Evolutionary conservation across 1,140 invertebrate species (phyloP).

Genomic region (Anastrepha ludens): DNA sequence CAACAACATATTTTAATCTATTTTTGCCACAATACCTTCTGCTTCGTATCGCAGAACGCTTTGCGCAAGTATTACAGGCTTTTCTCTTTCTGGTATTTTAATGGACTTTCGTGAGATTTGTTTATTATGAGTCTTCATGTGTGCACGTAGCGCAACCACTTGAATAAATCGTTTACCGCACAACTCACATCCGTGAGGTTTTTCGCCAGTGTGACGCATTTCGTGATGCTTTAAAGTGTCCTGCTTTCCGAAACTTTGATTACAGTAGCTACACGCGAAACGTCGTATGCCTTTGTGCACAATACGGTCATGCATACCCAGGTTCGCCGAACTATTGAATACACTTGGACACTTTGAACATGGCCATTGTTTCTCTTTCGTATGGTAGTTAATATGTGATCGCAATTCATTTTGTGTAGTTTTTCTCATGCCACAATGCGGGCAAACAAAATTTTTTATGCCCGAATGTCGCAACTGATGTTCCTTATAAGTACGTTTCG

Average conservation of each 20-base stretch:
- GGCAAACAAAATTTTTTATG: slow-evolving; percentile 57
- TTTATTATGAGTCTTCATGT: slow-evolving; percentile 57
- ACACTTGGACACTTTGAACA: slow-evolving; percentile 56
- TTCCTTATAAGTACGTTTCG: slow-evolving; percentile 22
- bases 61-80: background rate
- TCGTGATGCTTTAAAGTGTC: slow-evolving; percentile 58
- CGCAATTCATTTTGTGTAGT: slow-evolving; percentile 53
- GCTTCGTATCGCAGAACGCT: background rate
- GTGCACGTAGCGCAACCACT: slow-evolving; percentile 48
- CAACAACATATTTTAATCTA: background rate
- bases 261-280: slow-evolving; percentile 57
- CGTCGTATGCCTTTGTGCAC: slow-evolving; percentile 57
- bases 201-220: slow-evolving; percentile 72
- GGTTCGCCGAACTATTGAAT: slow-evolving; percentile 56
- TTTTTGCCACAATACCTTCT: background rate
- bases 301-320: slow-evolving; percentile 52
- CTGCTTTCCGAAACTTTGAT: slow-evolving; percentile 56
- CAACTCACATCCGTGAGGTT: slow-evolving; percentile 57
- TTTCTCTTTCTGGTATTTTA: background rate
- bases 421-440: slow-evolving; percentile 56
- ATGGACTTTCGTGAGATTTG: background rate
- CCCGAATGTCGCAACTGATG: slow-evolving; percentile 57
- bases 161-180: slow-evolving; percentile 59
- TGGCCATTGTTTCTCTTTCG: slow-evolving; percentile 55
- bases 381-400: slow-evolving; percentile 58